Base-by-base conservation (phyloP, 2,113 vertebrate genomes). In the Mirounga angustirostris region DNA sequence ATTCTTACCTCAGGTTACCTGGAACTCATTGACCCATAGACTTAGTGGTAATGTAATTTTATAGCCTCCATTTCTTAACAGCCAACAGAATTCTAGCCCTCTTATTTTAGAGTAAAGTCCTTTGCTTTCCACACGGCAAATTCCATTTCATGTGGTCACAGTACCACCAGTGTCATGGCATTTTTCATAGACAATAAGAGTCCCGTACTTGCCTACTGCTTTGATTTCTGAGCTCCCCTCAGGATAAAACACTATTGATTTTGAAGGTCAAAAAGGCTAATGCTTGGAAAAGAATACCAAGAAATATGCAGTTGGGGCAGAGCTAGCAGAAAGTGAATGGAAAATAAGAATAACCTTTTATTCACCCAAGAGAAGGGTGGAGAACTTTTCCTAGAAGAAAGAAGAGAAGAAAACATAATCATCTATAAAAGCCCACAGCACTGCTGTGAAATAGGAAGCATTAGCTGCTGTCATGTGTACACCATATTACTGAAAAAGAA, bases 221-320 rank as follows among this genome's bases (percentile, higher is more conserved):
- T 91, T 94, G 88, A 81, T 95, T 94, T 95, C 86, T 87, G 59
- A 88, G 59, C 28, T 95, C 71, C 87, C 52, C 19, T 67, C 36
- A 63, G 82, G 54, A 89, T 91, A 94, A 96, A 59, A 85, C 50
- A 80, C 19, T 76, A 83, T 86, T 93, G 88, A 95, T 76, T 94
- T 59, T 93, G 52, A 98, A 95, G 63, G 88, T 80, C 63, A 92
- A 46, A 95, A 93, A 96, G 46, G 83, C 36, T 82, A 82, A 94
- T 78, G 58, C 91, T 95, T 94, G 79, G 78, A 92, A 94, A 94
- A n/a, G 52, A 90, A 84, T 91, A 85, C 11, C 43, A 54, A 94
- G 80, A 93, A 88, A 56, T 80, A 40, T 13, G 52, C 58, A 94
- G n/a, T 33, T 88, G 63, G 10, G 65, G 30, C 83, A 78, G 11